phyloP scores from a whole-genome alignment of 2,888 invertebrate species.

The Xestia rhomboidea region DNA sequence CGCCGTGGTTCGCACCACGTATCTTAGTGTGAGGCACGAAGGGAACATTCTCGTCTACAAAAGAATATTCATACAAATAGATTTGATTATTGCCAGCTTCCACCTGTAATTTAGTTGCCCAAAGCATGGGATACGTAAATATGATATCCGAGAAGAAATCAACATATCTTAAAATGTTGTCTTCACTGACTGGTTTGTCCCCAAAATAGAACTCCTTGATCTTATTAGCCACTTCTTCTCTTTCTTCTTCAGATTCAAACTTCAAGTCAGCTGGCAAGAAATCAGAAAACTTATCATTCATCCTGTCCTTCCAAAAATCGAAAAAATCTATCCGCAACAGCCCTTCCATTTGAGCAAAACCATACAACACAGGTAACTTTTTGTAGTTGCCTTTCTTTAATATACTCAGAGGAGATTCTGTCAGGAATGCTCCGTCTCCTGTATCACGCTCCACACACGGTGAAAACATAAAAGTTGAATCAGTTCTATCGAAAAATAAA shows the following conservation, averaged over 20 bases:
- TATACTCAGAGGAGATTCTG: neutral
- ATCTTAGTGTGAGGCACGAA: slow-evolving; percentile 10
- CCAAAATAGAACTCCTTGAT: neutral
- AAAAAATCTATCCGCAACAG: neutral
- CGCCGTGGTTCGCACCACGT: no score
- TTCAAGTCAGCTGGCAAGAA: neutral
- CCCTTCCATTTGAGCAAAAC: neutral
- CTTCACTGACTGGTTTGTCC: no score
- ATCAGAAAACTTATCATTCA: neutral
- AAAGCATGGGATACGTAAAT: no score
- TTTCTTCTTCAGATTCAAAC: neutral
- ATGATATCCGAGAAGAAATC: no score
- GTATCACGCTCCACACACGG: neutral
- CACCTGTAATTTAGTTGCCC: no score
- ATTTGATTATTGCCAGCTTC: no score
- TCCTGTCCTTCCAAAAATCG: neutral
- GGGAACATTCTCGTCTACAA: neutral
- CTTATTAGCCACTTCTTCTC: neutral
- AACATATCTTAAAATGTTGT: no score
- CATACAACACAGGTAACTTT: neutral
- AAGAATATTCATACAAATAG: no score
- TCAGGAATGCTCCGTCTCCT: neutral
- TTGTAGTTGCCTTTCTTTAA: neutral
- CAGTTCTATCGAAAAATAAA: neutral
- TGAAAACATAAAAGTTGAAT: neutral